Evolutionary conservation across 2,888 invertebrate genomes (phyloP), one percentile per base, ranked within the genome.

Genomic region (Drosophila bunnanda): DNA sequence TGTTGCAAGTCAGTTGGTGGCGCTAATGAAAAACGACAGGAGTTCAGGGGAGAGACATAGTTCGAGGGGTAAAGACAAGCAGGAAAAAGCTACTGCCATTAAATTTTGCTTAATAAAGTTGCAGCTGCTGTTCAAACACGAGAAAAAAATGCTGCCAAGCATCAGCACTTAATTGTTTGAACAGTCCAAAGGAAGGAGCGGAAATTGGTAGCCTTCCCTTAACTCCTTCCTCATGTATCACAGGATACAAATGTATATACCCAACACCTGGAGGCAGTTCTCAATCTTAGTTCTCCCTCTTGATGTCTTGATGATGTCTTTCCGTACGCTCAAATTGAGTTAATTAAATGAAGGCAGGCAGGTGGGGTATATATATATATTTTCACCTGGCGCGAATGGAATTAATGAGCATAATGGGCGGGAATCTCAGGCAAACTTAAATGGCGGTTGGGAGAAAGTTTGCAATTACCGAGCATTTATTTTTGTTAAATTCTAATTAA

Each of bases 141-240:
- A 17, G 17, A 20, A 48, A n/a, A 17, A 83, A 88, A 90, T 88
- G 89, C 79, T 77, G 77, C 77, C 77, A 78, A 89, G 80, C 89
- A 91, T 91, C 90, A 89, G 89, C 89, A 91, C 90, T 90, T 90
- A 91, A 90, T 90, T 91, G 90, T 86, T 89, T 88, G 79, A 78
- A 73, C 55, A 67, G 58, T 56, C 70, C 32, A 41, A 13, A 38
- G 52, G 41, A 38, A 54, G 38, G 20, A 34, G 43, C 36, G 53
- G 38, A 57, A 44, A 44, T 53, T 62, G 25, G 46, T 28, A 32
- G 34, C 32, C 48, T 38, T 52, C 17, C 48, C 39, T 20, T 38
- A 25, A 57, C 62, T 48, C 22, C 32, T 34, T 61, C 61, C 25
- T 30, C 48, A 9, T 25, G 50, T 41, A 50, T 41, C 10, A 56